Percentiles rank a stretch among this genome's conserved stretches.
phyloP scores from a whole-genome alignment of 2,888 invertebrate species.

The Yponomeuta plumbellus region DNA sequence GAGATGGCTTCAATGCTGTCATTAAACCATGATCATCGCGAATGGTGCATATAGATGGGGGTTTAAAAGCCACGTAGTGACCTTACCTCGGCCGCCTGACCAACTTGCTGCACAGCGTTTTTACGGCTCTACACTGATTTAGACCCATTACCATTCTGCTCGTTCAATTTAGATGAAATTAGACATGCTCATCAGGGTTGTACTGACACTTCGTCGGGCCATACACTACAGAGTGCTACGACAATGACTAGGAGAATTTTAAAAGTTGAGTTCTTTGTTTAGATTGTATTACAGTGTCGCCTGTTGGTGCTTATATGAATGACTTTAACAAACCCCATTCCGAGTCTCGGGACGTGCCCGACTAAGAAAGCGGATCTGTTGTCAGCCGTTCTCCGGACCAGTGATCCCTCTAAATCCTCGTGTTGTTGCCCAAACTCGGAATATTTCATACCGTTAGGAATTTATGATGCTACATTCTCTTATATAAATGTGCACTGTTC shows the following conservation, averaged over 20 bases:
- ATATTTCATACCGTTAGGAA: slow-evolving; percentile 23
- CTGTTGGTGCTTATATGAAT: slow-evolving; percentile 20
- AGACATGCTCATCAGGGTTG: slow-evolving; percentile 36
- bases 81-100: slow-evolving; percentile 52
- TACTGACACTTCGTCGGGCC: slow-evolving; percentile 17
- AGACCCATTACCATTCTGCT: slow-evolving; percentile 57
- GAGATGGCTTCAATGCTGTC: slow-evolving; percentile 5
- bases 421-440: slow-evolving; percentile 18
- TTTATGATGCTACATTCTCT: slow-evolving; percentile 25
- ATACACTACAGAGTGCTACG: not conserved
- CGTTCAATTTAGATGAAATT: slow-evolving; percentile 40
- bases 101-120: slow-evolving; percentile 53
- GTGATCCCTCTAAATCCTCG: slow-evolving; percentile 33
- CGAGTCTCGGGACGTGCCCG: slow-evolving; percentile 27
- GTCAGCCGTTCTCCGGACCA: slow-evolving; percentile 26
- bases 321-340: slow-evolving; percentile 7
- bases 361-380: slow-evolving; percentile 31
- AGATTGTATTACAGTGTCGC: not conserved
- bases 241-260: not conserved
- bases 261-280: not conserved
- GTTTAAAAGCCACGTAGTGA: slow-evolving; percentile 36
- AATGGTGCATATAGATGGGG: slow-evolving; percentile 44
- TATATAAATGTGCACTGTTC: slow-evolving; percentile 27
- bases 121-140: slow-evolving; percentile 43
- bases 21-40: not conserved